A percentile compares a stretch with the other conserved stretches of the same genome.
These are phyloP conservation scores for Aphelocoma coerulescens DNA, from an alignment of 2,113 vertebrate genomes.

Conservation along the genomic window DNA sequence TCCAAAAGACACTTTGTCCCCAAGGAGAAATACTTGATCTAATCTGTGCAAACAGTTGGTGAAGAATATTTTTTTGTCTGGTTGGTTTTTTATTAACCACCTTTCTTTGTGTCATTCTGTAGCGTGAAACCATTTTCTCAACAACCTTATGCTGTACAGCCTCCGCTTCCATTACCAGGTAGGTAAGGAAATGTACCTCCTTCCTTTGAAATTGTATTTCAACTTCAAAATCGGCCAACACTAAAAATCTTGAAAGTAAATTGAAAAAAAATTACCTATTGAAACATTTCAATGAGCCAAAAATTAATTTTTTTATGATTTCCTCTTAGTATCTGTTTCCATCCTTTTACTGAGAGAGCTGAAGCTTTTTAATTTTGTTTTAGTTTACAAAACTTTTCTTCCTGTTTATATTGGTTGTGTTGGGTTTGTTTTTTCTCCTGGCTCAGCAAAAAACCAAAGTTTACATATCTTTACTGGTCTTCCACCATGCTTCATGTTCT, in stretches of 20 bases:
- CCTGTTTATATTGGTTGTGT: neutral
- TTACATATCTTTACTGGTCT: neutral
- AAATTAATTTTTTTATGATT: neutral
- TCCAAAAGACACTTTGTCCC: neutral
- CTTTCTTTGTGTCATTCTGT: constrained; percentile 29
- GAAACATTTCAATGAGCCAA: neutral
- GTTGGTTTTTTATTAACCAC: neutral
- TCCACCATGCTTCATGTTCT: neutral
- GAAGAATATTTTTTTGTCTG: neutral
- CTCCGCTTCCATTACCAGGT: constrained; percentile 87
- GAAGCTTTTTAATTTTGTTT: neutral
- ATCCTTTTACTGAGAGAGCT: neutral
- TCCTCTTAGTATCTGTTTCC: neutral
- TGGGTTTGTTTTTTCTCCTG: neutral
- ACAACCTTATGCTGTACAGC: constrained; percentile 87
- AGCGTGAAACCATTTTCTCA: constrained; percentile 96
- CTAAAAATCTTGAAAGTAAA: neutral
- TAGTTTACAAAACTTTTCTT: neutral
- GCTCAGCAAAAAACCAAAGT: neutral
- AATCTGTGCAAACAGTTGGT: neutral
- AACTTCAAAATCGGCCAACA: neutral
- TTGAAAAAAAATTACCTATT: neutral
- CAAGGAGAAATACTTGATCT: neutral
- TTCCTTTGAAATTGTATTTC: neutral
- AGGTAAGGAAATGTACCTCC: constrained; percentile 20